Conservation (phyloP, 2,888 invertebrate species). For the Xestia ashworthii region DNA sequence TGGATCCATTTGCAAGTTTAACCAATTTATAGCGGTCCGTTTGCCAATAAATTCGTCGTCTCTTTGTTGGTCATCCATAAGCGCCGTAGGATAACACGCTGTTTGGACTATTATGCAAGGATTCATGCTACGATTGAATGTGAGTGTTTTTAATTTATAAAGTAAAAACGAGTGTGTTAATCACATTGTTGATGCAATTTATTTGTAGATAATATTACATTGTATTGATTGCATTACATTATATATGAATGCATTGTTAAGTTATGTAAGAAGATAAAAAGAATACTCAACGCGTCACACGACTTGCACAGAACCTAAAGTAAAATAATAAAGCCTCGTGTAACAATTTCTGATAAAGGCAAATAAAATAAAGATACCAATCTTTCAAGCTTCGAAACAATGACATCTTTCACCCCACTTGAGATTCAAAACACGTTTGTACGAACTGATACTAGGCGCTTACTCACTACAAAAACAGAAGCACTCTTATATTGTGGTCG, state of each 20-base stretch:
- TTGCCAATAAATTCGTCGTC: constrained; percentile 11
- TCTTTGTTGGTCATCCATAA: not conserved
- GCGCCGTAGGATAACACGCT: not conserved
- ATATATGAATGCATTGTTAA: no score
- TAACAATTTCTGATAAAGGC: constrained; percentile 4
- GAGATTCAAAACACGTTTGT: constrained; percentile 32
- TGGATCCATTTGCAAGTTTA: constrained; percentile 11
- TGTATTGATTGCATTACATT: no score
- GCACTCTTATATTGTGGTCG: not conserved
- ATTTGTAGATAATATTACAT: not conserved
- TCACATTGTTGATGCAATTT: not conserved
- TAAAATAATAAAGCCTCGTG: constrained; percentile 11
- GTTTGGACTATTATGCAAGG: not conserved
- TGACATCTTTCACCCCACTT: constrained; percentile 8
- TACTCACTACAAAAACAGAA: not conserved
- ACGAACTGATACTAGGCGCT: constrained; percentile 23
- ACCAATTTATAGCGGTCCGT: not conserved
- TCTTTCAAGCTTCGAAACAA: constrained; percentile 30
- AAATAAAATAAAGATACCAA: constrained; percentile 39
- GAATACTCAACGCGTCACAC: not conserved
- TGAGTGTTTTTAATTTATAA: no score
- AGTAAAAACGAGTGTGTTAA: not conserved
- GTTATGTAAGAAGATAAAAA: not conserved
- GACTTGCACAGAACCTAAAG: not conserved
- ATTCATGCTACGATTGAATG: not conserved